These are phyloP conservation scores for Falcaria lacertinaria DNA, from an alignment of 2,888 invertebrate genomes.

Conservation along the genomic window DNA sequence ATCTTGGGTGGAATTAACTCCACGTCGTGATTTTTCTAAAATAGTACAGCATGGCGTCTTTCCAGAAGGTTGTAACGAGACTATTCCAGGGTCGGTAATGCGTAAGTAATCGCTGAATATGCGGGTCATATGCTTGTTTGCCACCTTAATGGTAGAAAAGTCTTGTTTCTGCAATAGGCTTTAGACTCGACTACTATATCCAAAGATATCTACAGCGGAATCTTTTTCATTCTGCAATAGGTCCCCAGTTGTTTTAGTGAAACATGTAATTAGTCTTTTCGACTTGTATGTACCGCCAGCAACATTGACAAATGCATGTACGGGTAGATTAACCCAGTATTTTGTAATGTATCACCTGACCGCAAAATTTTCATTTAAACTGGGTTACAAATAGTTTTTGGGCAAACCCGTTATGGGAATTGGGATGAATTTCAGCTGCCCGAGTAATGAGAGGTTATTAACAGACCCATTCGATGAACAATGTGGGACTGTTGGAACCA, in stretches of 20 bases:
- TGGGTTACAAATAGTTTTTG: conserved; percentile 21
- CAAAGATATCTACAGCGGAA: no score
- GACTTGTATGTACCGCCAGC: background rate
- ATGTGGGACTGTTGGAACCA: background rate
- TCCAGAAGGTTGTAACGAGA: no score
- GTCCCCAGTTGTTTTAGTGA: background rate
- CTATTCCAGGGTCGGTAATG: no score
- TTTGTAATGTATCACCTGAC: conserved; percentile 6
- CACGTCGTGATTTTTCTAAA: no score
- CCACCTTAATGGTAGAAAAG: no score
- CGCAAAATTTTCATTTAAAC: conserved; percentile 5
- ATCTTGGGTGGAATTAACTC: no score
- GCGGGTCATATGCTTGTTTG: no score
- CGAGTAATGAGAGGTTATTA: background rate
- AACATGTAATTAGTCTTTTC: background rate
- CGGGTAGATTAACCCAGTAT: conserved; percentile 6
- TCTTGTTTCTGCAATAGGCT: no score
- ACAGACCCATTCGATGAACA: no score
- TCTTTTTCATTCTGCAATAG: background rate
- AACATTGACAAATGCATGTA: conserved; percentile 13
- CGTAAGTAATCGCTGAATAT: no score
- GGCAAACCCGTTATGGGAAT: conserved; percentile 11
- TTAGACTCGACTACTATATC: no score
- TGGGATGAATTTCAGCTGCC: background rate
- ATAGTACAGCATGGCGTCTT: no score